Base-by-base conservation (phyloP, 2,113 vertebrate genomes). In the Urocynchramus pylzowi region DNA sequence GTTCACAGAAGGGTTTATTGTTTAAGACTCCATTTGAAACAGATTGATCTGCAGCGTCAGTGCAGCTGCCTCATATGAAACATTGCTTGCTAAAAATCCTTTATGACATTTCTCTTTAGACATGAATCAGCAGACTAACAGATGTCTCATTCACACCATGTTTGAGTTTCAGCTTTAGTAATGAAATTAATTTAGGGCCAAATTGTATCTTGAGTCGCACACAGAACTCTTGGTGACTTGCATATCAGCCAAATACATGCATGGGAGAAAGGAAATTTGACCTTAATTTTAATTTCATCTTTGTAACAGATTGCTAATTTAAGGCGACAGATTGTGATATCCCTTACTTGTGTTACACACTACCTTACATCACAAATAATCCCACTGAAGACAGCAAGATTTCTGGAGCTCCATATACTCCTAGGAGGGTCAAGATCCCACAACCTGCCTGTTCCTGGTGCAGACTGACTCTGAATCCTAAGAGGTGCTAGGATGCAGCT, bases 61-160 rank as follows among this genome's bases (percentile, higher is more conserved):
- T 89, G 95, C 95, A 97, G 95, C 96, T 97, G 96, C 92, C 61
- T 90, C 83, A 23, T 70, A 93, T 42, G 90, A 89, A 89, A 96
- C 77, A 75, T 2, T 23, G 49, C 92, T 93, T 91, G 92, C 95
- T 84, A 90, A 96, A 97, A 96, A 96, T 87, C 93, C 95, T 95
- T 77, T 92, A 89, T 90, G 96, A 96, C 95, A 97, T 95, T 96
- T 97, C 92, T 96, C 92, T 90, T 94, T 89, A 95, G 95, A 96
- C 83, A 73, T 92, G 96, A 96, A 93, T 94, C 96, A 96, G 96
- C 96, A 96, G 88, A 94, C 80, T 90, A 97, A 78, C 96, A 96
- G 96, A 96, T 96, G 96, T 96, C 96, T 96, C 96, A 96, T 96
- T 97, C 96, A 97, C 96, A 97, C 92, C 92, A 96, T 94, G 95